These are phyloP conservation scores for Microtus pennsylvanicus DNA, from an alignment of 2,113 vertebrate genomes.

Conservation along the genomic window DNA sequence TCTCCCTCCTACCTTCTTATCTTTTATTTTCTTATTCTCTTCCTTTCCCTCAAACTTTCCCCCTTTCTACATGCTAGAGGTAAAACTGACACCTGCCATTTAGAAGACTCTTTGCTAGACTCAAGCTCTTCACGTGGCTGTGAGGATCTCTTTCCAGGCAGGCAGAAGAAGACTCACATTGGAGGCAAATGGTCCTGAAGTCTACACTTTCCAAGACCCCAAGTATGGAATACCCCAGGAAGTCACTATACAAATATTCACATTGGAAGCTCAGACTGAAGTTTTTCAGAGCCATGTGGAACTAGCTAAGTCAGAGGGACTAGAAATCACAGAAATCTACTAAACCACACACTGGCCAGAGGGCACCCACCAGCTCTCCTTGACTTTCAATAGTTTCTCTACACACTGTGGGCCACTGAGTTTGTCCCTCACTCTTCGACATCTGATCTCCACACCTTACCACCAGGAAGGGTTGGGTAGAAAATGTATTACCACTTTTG, in stretches of 20 bases:
- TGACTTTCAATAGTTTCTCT: not conserved
- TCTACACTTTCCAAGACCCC: not conserved
- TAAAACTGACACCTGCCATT: slow-evolving; percentile 40
- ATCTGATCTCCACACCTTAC: too few species aligned
- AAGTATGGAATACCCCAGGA: not conserved
- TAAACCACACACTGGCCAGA: fast-evolving
- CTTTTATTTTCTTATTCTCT: not conserved
- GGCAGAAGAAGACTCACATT: not conserved
- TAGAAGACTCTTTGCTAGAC: slow-evolving; percentile 44
- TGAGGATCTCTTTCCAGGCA: not conserved
- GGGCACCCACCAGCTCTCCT: not conserved
- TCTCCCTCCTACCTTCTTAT: fast-evolving
- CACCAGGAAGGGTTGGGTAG: not conserved
- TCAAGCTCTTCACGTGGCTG: not conserved
- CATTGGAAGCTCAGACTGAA: not conserved
- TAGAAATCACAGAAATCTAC: not conserved
- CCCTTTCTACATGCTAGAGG: not conserved
- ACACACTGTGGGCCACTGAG: not conserved
- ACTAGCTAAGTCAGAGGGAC: not conserved
- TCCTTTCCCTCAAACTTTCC: not conserved
- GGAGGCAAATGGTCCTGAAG: not conserved
- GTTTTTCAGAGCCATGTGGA: not conserved
- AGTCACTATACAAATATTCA: not conserved
- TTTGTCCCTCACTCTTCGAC: not conserved
- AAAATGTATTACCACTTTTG: too few species aligned